These are phyloP conservation scores for Aplysia californica DNA, from an alignment of 1,140 invertebrate genomes.

Conservation along the genomic window DNA sequence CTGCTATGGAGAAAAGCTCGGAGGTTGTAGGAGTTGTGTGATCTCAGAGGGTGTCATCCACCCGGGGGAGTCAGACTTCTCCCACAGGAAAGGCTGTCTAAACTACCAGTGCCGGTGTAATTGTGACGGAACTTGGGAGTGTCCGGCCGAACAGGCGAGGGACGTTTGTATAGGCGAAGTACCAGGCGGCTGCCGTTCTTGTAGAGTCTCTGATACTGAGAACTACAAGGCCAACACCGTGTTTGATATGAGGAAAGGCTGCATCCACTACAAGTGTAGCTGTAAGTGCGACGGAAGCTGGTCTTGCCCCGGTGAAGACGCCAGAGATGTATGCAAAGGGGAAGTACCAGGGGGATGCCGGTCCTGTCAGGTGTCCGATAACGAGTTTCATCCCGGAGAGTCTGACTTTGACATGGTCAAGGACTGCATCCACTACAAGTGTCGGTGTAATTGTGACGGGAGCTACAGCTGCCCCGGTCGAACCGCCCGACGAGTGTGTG, in stretches of 20 bases:
- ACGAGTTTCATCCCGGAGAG: conserved; percentile 31
- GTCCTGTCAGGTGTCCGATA: conserved; percentile 35
- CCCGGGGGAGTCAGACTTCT: conserved; percentile 31
- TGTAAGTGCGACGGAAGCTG: conserved; percentile 52
- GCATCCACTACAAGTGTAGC: conserved; percentile 42
- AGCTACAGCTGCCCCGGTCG: conserved; percentile 39
- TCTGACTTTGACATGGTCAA: conserved; percentile 38
- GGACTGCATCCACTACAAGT: conserved; percentile 42
- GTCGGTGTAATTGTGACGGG: conserved; percentile 42
- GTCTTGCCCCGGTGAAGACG: conserved; percentile 44
- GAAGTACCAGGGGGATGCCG: conserved; percentile 41
- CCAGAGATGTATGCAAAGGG: conserved; percentile 40
- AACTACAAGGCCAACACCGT: neutral
- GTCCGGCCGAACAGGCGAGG: conserved; percentile 28
- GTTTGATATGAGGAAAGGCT: conserved; percentile 37
- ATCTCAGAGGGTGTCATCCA: conserved; percentile 33
- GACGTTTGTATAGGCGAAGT: conserved; percentile 40
- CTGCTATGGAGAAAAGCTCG: conserved; percentile 36
- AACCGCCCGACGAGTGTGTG: conserved; percentile 32
- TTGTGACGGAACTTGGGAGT: conserved; percentile 44
- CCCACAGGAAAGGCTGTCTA: conserved; percentile 39
- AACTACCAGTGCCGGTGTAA: conserved; percentile 42
- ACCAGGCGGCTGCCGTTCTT: conserved; percentile 26
- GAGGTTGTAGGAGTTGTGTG: conserved; percentile 34
- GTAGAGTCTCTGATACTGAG: conserved; percentile 21